Base-by-base conservation (phyloP, 2,113 vertebrate genomes). In the Stictonetta naevosa region DNA sequence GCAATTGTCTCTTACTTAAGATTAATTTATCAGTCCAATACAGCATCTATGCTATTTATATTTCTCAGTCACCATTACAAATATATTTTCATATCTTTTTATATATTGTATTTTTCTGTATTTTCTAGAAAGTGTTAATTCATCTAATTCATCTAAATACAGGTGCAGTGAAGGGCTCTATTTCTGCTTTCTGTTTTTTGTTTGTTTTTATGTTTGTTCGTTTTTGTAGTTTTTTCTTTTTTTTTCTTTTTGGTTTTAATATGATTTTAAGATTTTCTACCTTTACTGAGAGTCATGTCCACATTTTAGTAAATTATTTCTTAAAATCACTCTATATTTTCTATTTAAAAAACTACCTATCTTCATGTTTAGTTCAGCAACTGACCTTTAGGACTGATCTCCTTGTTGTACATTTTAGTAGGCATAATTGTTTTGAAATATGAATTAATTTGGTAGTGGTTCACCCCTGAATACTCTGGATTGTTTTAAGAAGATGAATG, bases 401-500 rank as follows among this genome's bases (percentile, higher is more conserved):
- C 46, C 69, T 86, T 69, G 89, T 59, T 83, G 83, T 91, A 89
- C 40, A 63, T 91, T 97, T 86, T 74, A 87, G 78, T 67, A 91
- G 82, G 40, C 36, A 89, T 81, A 94, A 91, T 53, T 90, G 48
- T 95, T 71, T 82, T 83, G 82, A 95, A 91, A 95, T 96, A 85
- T 76, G 40, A 91, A 92, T 92, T 91, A 95, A 93, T 93, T 95
- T 96, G 60, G 82, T 78, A 90, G 40, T 77, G 40, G 66, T 92
- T 53, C 92, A 56, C 86, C 80, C 48, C 81, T 87, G 56, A 64
- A 81, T 72, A 87, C 13, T 40, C 59, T 4, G 15, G 68, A 96
- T 95, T 93, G 93, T 95, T 97, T 96, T 94, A 83, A 95, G 86
- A 91, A 94, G 89, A 83, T 75, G 87, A 96, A 96, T 93, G 88